Base-by-base conservation (phyloP, 2,113 vertebrate genomes). In the Notothenia coriiceps region DNA sequence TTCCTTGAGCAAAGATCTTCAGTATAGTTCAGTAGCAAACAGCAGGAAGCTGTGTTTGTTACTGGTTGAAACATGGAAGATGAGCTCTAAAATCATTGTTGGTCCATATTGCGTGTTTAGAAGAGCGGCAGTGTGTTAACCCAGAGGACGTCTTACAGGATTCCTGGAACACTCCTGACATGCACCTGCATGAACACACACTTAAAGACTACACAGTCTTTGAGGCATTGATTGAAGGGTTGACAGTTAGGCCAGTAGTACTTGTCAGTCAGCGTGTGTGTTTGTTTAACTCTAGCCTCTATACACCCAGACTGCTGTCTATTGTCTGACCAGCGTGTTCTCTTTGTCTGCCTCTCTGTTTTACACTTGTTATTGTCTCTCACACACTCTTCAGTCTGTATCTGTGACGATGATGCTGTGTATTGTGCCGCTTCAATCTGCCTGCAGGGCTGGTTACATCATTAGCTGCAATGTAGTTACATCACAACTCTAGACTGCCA, bases 371-470 rank as follows among this genome's bases (percentile, higher is more conserved):
- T 2, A 2, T 6, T 57, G 46, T 55, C 29, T 73, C n/a, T 46
- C 0, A 25, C 0, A 25, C 51, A 40, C 35, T 62, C 5, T 22
- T 8, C 35, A 3, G 22, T 61, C 40, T 5, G 4, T 77, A n/a
- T 63, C 18, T 65, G 25, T 50, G 54, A 74, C 22, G 35, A 73
- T 56, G 35, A 70, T 56, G 77, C 44, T 25, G 33, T 59, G 47
- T 79, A n/a, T 85, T 33, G 70, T 78, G 68, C 35, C 12, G 64
- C 65, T 74, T 57, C 15, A 40, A 25, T 83, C 55, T 64, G 69
- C 66, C 82, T 54, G 72, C 88, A 79, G 80, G 74, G 80, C 29
- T 10, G 54, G 86, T 93, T 89, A 87, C 88, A 79, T 91, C 90
- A 92, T 46, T 79, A 57, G 72, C 92, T 88, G 88, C 82, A 83